Evolutionary conservation across 2,888 invertebrate species (phyloP).

Genomic region (Scaptomyza tumidula): DNA sequence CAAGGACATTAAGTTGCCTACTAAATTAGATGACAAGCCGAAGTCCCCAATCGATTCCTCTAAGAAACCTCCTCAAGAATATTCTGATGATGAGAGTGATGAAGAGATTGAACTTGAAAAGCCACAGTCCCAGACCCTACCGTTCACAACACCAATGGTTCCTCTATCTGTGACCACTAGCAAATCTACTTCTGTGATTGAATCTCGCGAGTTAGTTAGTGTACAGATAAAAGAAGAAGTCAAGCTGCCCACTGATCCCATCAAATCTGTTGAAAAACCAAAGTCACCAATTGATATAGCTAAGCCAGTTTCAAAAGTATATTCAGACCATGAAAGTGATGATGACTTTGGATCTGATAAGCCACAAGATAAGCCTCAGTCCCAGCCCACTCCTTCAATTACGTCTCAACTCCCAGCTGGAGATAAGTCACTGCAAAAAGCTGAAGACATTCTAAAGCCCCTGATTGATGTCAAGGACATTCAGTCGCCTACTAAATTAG

Average conservation of each 20-base stretch:
- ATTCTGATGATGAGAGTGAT: conserved; percentile 31
- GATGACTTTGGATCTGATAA: conserved; percentile 1
- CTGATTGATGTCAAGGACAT: background rate
- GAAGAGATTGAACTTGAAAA: conserved; percentile 20
- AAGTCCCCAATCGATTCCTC: conserved; percentile 18
- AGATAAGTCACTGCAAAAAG: background rate
- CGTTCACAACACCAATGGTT: background rate
- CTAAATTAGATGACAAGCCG: conserved; percentile 26
- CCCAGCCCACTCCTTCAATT: background rate
- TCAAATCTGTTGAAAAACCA: conserved; percentile 7
- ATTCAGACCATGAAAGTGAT: background rate
- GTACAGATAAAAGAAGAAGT: conserved; percentile 9
- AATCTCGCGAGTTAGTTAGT: conserved; percentile 9
- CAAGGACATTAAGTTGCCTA: conserved; percentile 11
- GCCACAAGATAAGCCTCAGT: conserved; percentile 4
- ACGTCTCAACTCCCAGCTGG: background rate
- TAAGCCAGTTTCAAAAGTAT: background rate
- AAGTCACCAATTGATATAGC: background rate
- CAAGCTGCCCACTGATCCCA: conserved; percentile 9
- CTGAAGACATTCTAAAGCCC: background rate
- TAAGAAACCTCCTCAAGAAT: conserved; percentile 11
- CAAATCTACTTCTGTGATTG: conserved; percentile 8
- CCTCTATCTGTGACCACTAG: conserved; percentile 1
- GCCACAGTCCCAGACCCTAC: conserved; percentile 1
- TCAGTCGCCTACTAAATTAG: background rate